Percentiles rank a stretch among this genome's conserved stretches.
Evolutionary conservation across 2,888 invertebrate genomes (phyloP).

Genomic region (Amblyjoppa proteus): DNA sequence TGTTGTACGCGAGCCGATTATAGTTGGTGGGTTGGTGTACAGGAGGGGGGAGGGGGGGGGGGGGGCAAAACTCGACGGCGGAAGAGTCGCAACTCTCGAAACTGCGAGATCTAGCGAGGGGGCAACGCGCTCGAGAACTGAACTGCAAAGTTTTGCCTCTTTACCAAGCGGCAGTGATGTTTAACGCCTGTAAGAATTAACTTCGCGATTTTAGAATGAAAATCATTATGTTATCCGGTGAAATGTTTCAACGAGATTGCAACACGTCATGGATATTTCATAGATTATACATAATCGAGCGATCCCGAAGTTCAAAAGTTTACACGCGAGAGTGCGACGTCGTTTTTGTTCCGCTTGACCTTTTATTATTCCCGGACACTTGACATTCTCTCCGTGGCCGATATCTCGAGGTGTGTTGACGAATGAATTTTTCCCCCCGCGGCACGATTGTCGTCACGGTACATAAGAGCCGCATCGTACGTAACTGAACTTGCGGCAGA

Average conservation of each 20-base stretch:
- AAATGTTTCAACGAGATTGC: neutral
- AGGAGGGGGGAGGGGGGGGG: neutral
- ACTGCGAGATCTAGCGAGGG: neutral
- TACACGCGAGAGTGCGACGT: neutral
- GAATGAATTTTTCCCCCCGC: neutral
- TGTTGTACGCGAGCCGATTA: slow-evolving; percentile 6
- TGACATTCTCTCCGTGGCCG: slow-evolving; percentile 47
- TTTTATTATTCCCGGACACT: slow-evolving; percentile 37
- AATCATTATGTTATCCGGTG: slow-evolving; percentile 2
- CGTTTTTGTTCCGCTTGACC: slow-evolving; percentile 47
- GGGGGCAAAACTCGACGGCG: neutral
- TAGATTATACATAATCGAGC: neutral
- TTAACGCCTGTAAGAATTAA: slow-evolving; percentile 1
- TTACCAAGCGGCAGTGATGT: neutral
- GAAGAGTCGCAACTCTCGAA: neutral
- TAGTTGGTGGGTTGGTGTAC: neutral
- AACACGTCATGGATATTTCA: slow-evolving; percentile 20
- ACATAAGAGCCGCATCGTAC: neutral
- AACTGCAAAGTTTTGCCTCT: neutral
- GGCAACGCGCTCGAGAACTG: neutral
- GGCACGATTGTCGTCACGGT: neutral
- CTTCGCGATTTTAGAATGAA: slow-evolving; percentile 2
- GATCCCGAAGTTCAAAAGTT: slow-evolving; percentile 1
- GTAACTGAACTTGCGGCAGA: slow-evolving; percentile 1
- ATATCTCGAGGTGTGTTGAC: slow-evolving; percentile 24